These are phyloP conservation scores for Crossocerus cetratus DNA, from an alignment of 2,888 invertebrate species.

Conservation along the genomic window DNA sequence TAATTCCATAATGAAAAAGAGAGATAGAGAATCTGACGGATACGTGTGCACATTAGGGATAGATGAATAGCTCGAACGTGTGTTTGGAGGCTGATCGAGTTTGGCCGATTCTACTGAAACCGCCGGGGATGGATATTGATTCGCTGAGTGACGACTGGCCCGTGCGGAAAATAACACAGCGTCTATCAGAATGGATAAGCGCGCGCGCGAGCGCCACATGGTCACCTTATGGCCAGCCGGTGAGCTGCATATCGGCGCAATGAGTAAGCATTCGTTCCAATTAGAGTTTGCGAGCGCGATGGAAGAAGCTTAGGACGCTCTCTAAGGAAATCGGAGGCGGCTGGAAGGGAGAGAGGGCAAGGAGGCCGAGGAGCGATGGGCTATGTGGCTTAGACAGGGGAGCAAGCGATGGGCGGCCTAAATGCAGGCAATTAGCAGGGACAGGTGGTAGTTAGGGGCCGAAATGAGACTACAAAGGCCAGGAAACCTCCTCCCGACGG, in stretches of 20 bases:
- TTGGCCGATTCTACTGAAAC: too few relatives aligned
- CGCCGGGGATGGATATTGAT: too few relatives aligned
- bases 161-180: too few relatives aligned
- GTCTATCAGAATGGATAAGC: too few relatives aligned
- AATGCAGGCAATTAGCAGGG: constrained; percentile 39
- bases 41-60: too few relatives aligned
- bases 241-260: constrained; percentile 23
- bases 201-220: constrained; percentile 61
- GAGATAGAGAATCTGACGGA: too few relatives aligned
- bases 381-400: neutral
- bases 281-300: constrained; percentile 28
- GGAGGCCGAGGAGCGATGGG: neutral
- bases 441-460: constrained; percentile 43
- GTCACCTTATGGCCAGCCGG: constrained; percentile 52
- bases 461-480: constrained; percentile 42
- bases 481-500: constrained; percentile 34
- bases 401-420: constrained; percentile 20
- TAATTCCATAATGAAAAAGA: too few relatives aligned
- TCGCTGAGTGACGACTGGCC: too few relatives aligned
- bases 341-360: neutral
- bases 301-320: neutral
- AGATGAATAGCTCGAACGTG: too few relatives aligned
- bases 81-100: too few relatives aligned
- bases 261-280: constrained; percentile 11
- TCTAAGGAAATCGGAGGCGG: neutral